Conservation (phyloP, 2,797 vertebrate species). For the Pseudochirops corinnae region DNA sequence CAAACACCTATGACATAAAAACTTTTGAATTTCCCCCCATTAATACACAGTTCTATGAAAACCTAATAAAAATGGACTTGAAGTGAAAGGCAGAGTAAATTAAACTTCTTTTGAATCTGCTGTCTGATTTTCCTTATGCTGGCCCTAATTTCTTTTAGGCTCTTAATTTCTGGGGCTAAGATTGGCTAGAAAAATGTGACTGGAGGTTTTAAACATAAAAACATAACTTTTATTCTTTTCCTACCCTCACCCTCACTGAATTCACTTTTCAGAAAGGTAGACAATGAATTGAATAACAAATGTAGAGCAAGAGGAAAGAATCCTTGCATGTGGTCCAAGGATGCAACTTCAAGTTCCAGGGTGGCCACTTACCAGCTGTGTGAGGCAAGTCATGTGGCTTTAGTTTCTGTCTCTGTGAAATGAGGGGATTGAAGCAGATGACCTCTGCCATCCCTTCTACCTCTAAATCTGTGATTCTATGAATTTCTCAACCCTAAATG, state of each 20-base stretch:
- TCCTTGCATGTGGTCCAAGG: neutral
- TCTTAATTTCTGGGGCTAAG: slow-evolving; percentile 34
- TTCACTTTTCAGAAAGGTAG: slow-evolving; percentile 44
- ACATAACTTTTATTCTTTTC: neutral
- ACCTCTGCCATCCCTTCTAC: neutral
- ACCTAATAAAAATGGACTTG: slow-evolving; percentile 15
- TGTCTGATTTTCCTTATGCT: slow-evolving; percentile 36
- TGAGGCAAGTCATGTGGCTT: neutral
- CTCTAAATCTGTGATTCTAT: neutral
- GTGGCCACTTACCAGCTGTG: neutral
- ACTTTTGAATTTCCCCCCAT: neutral
- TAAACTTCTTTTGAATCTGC: slow-evolving; percentile 8
- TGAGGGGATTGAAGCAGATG: neutral
- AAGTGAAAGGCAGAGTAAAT: slow-evolving; percentile 1
- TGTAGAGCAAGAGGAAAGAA: slow-evolving; percentile 36
- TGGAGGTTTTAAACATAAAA: slow-evolving; percentile 35
- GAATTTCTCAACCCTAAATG: slow-evolving; percentile 55
- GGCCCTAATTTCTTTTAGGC: slow-evolving; percentile 31
- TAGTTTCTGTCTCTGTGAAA: neutral
- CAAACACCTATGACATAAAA: slow-evolving; percentile 9
- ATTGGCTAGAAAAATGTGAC: slow-evolving; percentile 49
- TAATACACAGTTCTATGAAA: slow-evolving; percentile 25
- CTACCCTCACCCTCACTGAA: neutral
- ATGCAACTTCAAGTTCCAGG: neutral
- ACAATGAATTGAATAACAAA: slow-evolving; percentile 32